phyloP scores from a whole-genome alignment of 2,797 vertebrate genomes.

The Betta splendens region DNA sequence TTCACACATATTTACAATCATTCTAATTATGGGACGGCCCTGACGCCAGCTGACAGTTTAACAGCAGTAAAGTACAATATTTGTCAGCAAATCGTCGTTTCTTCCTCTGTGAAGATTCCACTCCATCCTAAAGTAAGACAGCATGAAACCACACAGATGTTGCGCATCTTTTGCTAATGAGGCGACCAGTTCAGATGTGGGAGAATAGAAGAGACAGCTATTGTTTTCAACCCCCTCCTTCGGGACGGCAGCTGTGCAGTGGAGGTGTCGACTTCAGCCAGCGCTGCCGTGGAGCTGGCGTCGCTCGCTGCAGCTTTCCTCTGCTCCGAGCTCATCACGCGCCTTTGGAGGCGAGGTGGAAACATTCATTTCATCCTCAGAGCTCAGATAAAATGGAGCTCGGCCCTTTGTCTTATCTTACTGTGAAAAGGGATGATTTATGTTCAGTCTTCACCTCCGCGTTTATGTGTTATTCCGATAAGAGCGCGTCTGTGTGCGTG shows the following conservation, averaged over 20 bases:
- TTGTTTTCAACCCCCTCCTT: constrained; percentile 61
- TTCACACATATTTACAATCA: neutral
- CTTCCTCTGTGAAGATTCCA: too few species aligned
- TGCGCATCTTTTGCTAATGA: constrained; percentile 22
- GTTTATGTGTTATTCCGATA: constrained; percentile 69
- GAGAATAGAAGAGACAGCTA: constrained; percentile 49
- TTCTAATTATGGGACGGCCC: too few species aligned
- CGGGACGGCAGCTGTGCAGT: constrained; percentile 63
- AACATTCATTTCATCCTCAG: constrained; percentile 29
- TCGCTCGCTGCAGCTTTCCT: constrained; percentile 27
- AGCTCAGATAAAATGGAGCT: constrained; percentile 20
- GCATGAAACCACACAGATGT: constrained; percentile 40
- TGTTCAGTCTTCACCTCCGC: constrained; percentile 59
- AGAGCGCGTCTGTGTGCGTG: constrained; percentile 40
- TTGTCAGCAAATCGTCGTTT: neutral
- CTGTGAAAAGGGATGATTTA: constrained; percentile 76
- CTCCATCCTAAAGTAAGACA: neutral
- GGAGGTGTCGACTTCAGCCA: too few species aligned
- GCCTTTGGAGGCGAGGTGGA: constrained; percentile 23
- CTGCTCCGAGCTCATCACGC: constrained; percentile 44
- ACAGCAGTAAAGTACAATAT: neutral
- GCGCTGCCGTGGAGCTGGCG: too few species aligned
- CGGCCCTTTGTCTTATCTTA: constrained; percentile 56
- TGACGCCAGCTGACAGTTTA: too few species aligned
- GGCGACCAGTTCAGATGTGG: constrained; percentile 50